These are phyloP conservation scores for Axis porcinus DNA, from an alignment of 2,113 vertebrate genomes.

Conservation along the genomic window DNA sequence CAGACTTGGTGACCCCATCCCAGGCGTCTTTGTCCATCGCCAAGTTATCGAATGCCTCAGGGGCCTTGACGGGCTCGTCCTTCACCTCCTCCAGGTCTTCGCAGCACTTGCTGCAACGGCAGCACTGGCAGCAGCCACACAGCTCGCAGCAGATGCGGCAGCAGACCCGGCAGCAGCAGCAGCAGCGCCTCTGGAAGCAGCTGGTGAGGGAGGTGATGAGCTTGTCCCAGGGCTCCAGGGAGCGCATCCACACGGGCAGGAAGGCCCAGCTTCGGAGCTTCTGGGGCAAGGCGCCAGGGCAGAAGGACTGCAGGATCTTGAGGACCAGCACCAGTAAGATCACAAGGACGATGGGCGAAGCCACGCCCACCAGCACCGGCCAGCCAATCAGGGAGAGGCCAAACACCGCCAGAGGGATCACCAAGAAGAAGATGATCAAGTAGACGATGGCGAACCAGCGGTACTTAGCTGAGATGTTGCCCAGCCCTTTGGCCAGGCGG, in stretches of 20 bases:
- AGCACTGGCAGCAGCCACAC: constrained; percentile 81
- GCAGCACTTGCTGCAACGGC: constrained; percentile 66
- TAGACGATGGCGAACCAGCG: constrained; percentile 96
- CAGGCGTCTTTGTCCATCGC: constrained; percentile 73
- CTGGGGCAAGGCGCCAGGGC: constrained; percentile 79
- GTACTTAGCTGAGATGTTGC: constrained; percentile 88
- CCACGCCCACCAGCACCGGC: constrained; percentile 89
- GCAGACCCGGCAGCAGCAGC: constrained; percentile 79
- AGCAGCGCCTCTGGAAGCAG: constrained; percentile 85
- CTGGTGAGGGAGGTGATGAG: constrained; percentile 63
- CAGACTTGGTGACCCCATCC: constrained; percentile 27
- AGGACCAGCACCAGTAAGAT: constrained; percentile 81
- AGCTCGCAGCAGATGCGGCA: constrained; percentile 73
- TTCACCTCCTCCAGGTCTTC: constrained; percentile 44
- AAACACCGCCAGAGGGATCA: constrained; percentile 87
- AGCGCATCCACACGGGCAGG: constrained; percentile 90
- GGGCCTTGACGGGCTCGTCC: constrained; percentile 70
- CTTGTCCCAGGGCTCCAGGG: constrained; percentile 90
- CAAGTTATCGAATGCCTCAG: constrained; percentile 86
- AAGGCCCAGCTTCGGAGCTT: constrained; percentile 89
- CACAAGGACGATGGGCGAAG: constrained; percentile 80
- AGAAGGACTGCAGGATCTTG: constrained; percentile 86
- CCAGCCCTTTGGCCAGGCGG: constrained; percentile 87
- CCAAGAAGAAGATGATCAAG: constrained; percentile 88
- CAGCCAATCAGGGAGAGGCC: constrained; percentile 93